These are phyloP conservation scores for Hoplodrina blanda DNA, from an alignment of 2,888 invertebrate genomes.

Conservation along the genomic window DNA sequence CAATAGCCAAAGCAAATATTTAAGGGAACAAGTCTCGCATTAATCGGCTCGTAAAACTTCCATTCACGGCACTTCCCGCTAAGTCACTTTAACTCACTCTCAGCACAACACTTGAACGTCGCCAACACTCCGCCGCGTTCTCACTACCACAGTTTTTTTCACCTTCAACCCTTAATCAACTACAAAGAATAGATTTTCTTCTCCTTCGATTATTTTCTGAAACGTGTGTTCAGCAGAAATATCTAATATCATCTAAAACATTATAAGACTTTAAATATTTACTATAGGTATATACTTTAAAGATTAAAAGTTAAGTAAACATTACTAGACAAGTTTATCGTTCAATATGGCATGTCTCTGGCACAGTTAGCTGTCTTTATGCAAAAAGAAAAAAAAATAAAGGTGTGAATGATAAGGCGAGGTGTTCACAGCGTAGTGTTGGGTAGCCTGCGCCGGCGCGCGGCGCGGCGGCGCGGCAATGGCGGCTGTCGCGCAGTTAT, in stretches of 20 bases:
- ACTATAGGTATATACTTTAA: no score
- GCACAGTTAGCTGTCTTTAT: neutral
- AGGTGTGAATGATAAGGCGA: conserved; percentile 1
- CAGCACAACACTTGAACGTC: neutral
- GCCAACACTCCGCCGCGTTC: neutral
- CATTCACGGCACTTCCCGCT: conserved; percentile 1
- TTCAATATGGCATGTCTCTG: neutral
- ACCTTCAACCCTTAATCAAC: neutral
- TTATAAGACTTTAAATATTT: neutral
- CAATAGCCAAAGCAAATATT: neutral
- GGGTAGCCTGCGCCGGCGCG: conserved; percentile 4
- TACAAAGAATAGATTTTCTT: neutral
- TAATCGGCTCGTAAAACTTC: neutral
- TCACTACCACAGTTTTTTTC: neutral
- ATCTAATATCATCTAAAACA: conserved; percentile 5
- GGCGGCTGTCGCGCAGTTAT: conserved; percentile 12
- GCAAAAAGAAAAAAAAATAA: neutral
- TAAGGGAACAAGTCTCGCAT: no score
- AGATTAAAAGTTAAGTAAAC: neutral
- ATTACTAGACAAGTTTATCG: neutral
- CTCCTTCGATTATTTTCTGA: neutral
- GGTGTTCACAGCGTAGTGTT: neutral
- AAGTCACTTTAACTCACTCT: conserved; percentile 18
- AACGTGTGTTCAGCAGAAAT: conserved; percentile 1
- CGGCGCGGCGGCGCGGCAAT: conserved; percentile 3